phyloP scores from a whole-genome alignment of 2,888 invertebrate species.

The Drosophila nigricruria region DNA sequence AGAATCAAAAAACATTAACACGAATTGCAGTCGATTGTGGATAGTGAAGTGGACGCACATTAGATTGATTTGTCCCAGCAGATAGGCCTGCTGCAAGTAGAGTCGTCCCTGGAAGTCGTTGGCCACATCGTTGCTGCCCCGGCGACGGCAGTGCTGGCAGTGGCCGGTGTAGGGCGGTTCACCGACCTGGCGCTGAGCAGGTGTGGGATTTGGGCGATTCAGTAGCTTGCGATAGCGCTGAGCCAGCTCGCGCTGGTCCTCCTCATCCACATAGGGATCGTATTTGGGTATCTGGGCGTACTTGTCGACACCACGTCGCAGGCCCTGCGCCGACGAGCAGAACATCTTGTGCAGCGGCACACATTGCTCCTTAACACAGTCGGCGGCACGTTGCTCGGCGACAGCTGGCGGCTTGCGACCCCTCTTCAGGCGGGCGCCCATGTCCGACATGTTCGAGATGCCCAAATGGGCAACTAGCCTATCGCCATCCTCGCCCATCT shows the following conservation, averaged over 20 bases:
- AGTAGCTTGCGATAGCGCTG: slow-evolving; percentile 10
- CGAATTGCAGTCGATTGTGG: too few relatives aligned
- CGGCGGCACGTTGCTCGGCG: slow-evolving; percentile 33
- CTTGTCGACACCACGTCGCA: slow-evolving; percentile 50
- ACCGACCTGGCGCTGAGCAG: slow-evolving; percentile 27
- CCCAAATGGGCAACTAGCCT: slow-evolving; percentile 37
- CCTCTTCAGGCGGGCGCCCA: slow-evolving; percentile 44
- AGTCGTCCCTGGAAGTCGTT: slow-evolving; percentile 22
- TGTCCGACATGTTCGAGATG: slow-evolving; percentile 33
- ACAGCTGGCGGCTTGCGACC: neutral
- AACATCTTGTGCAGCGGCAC: slow-evolving; percentile 37
- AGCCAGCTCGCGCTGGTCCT: neutral
- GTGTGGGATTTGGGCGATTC: neutral
- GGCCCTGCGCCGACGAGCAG: neutral
- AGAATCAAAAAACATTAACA: neutral
- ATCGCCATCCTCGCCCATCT: slow-evolving; percentile 42
- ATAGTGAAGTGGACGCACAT: slow-evolving; percentile 10
- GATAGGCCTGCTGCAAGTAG: slow-evolving; percentile 21
- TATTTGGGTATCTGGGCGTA: slow-evolving; percentile 40
- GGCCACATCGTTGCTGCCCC: slow-evolving; percentile 37
- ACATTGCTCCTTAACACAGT: slow-evolving; percentile 13
- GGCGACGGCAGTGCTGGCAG: slow-evolving; percentile 36
- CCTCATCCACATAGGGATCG: slow-evolving; percentile 11
- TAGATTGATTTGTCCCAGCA: slow-evolving; percentile 13
- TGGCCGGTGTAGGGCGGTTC: slow-evolving; percentile 36